Conservation (phyloP, 2,888 invertebrate species). For the Boloria selene region DNA sequence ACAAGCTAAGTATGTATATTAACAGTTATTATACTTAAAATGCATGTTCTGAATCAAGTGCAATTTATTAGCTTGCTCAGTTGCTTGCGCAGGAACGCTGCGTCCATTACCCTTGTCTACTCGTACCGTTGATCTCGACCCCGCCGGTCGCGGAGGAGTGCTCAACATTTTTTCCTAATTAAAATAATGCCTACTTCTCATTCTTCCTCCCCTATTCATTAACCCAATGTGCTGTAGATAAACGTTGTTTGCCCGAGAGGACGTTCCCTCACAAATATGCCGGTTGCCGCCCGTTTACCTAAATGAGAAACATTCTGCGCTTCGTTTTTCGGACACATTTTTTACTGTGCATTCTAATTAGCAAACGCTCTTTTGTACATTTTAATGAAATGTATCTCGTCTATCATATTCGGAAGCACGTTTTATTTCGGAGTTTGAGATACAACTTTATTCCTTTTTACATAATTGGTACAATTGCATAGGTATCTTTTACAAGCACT, state of each 20-base stretch:
- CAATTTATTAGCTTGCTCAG: constrained; percentile 53
- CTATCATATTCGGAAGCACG: constrained; percentile 27
- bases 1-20: constrained; percentile 15
- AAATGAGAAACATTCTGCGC: constrained; percentile 64
- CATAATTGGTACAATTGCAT: constrained; percentile 15
- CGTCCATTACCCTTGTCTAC: constrained; percentile 42
- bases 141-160: constrained; percentile 53
- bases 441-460: constrained; percentile 11
- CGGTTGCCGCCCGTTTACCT: constrained; percentile 63
- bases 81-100: constrained; percentile 40
- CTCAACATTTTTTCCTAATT: constrained; percentile 75
- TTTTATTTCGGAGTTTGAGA: constrained; percentile 21
- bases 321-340: constrained; percentile 58
- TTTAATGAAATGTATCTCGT: constrained; percentile 50
- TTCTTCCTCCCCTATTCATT: constrained; percentile 76
- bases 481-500: constrained; percentile 4
- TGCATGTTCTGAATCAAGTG: constrained; percentile 52
- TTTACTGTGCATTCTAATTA: constrained; percentile 60
- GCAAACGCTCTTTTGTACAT: constrained; percentile 52
- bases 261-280: constrained; percentile 70
- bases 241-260: constrained; percentile 71
- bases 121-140: constrained; percentile 40
- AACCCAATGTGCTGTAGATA: constrained; percentile 78
- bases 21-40: constrained; percentile 38
- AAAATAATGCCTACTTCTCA: constrained; percentile 78